Base-by-base conservation (phyloP, 1,140 invertebrate genomes). In the Cyrtorhinus lividipennis region DNA sequence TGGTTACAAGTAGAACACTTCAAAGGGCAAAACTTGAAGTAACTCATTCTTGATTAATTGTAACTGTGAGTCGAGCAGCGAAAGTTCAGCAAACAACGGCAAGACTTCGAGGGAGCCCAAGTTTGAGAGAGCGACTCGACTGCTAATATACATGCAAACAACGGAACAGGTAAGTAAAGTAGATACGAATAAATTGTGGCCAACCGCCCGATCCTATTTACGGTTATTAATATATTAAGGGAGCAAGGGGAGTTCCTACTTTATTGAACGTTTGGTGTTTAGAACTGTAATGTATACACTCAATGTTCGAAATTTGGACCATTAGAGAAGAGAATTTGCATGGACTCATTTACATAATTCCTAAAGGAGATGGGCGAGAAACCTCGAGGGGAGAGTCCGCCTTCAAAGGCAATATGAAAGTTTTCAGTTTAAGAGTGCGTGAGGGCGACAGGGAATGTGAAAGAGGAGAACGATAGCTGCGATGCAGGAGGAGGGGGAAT, bases 141-240 rank as follows among this genome's bases (percentile, higher is more conserved):
- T 8, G 15, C 30, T 20, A 53, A 53, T 53, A 53, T 53, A 53
- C 48, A 53, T 53, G 48, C 48, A 53, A 53, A 53, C 48, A 53
- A 53, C 48, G 48, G 48, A 53, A 53, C 48, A 53, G 48, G 48
- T 53, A 22, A 20, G n/a, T n/a, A n/a, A n/a, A n/a, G n/a, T n/a
- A n/a, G n/a, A n/a, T n/a, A n/a, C n/a, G 20, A 20, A 53, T 53
- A 53, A 8, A 53, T 53, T 53, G 8, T 53, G 48, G 48, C 3
- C 20, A 53, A 53, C 10, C 12, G 48, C 30, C 48, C 48, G 48
- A 53, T 53, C 48, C 48, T 53, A 53, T 53, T 53, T 53, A 53
- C 48, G 48, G 48, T 53, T 53, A 53, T 53, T 53, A 53, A 53
- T 53, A 53, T 53, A 53, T 13, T 53, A 53, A 53, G 48, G 48